Conservation (phyloP, 2,888 invertebrate species). For the Agriotes lineatus region DNA sequence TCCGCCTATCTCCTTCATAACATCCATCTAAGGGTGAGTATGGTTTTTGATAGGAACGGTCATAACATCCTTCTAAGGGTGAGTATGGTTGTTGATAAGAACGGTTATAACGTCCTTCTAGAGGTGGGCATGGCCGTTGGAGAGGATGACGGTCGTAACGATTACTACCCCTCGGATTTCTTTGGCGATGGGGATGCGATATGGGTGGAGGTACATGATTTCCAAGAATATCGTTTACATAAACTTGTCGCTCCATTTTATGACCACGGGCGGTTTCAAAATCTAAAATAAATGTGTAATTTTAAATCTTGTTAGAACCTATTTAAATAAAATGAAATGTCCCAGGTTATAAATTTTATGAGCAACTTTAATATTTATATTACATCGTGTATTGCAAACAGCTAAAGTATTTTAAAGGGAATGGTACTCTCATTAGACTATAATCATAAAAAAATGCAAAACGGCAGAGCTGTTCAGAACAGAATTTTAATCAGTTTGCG, state of each 20-base stretch:
- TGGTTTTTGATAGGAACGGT: too few relatives aligned
- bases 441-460: slow-evolving; percentile 30
- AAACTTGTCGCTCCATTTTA: slow-evolving; percentile 74
- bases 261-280: slow-evolving; percentile 78
- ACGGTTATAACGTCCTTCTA: too few relatives aligned
- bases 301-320: too few relatives aligned
- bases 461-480: slow-evolving; percentile 38
- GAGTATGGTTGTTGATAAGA: too few relatives aligned
- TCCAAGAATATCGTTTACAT: slow-evolving; percentile 63
- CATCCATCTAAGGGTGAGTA: background rate
- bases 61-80: too few relatives aligned
- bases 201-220: slow-evolving; percentile 44
- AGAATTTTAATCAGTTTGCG: slow-evolving; percentile 26
- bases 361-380: too few relatives aligned
- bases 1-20: background rate
- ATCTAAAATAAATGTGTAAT: slow-evolving; percentile 69
- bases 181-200: background rate
- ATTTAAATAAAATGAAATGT: too few relatives aligned
- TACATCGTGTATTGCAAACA: too few relatives aligned
- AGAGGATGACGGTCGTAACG: background rate
- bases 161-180: background rate
- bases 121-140: too few relatives aligned
- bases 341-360: too few relatives aligned
- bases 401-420: too few relatives aligned
- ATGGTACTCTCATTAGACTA: slow-evolving; percentile 12